Conservation (phyloP, 2,113 vertebrate species). For the Bothrops jararaca region DNA sequence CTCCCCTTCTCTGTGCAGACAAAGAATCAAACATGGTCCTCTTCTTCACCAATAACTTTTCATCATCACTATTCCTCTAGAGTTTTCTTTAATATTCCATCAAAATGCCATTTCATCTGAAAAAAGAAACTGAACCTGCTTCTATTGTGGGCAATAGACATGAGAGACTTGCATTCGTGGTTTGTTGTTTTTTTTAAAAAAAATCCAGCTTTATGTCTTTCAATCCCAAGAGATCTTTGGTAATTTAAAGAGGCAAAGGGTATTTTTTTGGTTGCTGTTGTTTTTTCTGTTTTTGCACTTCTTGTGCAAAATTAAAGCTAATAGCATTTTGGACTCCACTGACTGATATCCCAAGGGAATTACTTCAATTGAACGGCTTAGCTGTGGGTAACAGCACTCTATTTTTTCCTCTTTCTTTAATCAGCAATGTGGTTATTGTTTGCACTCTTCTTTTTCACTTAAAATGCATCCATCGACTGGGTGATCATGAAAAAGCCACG, state of each 20-base stretch:
- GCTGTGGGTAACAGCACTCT: background rate
- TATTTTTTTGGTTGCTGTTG: background rate
- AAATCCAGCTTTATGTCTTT: background rate
- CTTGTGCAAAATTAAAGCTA: slow-evolving; percentile 10
- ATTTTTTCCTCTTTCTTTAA: slow-evolving; percentile 2
- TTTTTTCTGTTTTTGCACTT: background rate
- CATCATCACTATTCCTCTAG: background rate
- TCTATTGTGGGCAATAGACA: background rate
- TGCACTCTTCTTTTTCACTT: background rate
- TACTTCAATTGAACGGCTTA: background rate
- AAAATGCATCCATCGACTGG: background rate
- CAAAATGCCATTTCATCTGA: background rate
- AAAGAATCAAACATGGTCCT: background rate
- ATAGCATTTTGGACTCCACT: slow-evolving; percentile 6
- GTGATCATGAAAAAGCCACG: background rate
- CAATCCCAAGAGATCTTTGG: background rate
- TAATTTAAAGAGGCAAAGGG: slow-evolving; percentile 14
- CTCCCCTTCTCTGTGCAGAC: background rate
- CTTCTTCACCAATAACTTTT: background rate
- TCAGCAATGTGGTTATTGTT: background rate
- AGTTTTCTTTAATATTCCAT: background rate
- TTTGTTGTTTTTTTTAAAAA: background rate
- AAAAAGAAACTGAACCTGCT: background rate
- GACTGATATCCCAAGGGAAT: slow-evolving; percentile 10
- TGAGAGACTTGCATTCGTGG: background rate